Base-by-base conservation (phyloP, 2,113 vertebrate genomes). In the Leucopsar rothschildi region DNA sequence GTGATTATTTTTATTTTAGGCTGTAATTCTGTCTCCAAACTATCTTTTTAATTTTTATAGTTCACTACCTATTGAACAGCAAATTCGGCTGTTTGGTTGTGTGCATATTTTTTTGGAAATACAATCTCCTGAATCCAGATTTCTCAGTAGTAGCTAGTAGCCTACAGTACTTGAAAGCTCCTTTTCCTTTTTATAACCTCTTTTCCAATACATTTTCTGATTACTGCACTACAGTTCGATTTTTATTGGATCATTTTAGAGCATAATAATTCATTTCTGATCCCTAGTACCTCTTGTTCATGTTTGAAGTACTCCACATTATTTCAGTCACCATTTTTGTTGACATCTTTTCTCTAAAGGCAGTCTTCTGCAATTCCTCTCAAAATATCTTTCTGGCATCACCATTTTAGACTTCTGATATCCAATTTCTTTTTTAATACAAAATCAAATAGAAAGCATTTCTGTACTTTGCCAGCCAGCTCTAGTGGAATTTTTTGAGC, bases 161-260 rank as follows among this genome's bases (percentile, higher is more conserved):
- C 64, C 68, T 65, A 6, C 82, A 85, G 70, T 93, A 81, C 87
- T 93, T 94, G 70, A 77, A 94, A 95, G 91, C 76, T 95, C 86
- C 60, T 95, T 93, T 88, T 95, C 79, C 90, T 85, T 96, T 95
- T 96, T 95, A 96, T 91, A 91, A 68, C 78, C 72, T 95, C 69
- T 84, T 90, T 90, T 80, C 84, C 95, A 86, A 89, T 97, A 95
- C 76, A 21, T 92, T 91, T 90, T 94, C 93, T 94, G 93, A 96
- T 95, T 95, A 96, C 88, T 93, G 65, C 81, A 88, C 57, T 95
- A 72, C 57, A 59, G 82, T 95, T 96, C 50, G 6, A 97, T 95
- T 97, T 97, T 97, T 97, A 97, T 95, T 95, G 95, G 93, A 90
- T 91, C 90, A 53, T 93, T 96, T 96, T 95, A 95, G 88, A 88